phyloP scores from a whole-genome alignment of 2,113 vertebrate species.

The Psilopsiagon aurifrons region DNA sequence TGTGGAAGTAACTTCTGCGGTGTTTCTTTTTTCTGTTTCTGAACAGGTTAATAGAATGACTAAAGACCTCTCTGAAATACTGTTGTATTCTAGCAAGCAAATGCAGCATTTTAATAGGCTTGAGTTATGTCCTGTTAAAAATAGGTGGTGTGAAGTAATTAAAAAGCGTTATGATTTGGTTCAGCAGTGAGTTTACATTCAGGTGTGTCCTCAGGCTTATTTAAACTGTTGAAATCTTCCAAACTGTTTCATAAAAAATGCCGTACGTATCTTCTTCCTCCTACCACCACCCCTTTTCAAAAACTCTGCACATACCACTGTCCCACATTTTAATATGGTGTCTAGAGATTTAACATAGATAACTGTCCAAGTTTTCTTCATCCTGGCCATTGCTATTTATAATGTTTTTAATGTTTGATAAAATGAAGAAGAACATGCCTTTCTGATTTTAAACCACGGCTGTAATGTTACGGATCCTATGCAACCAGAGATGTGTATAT shows the following conservation, averaged over 20 bases:
- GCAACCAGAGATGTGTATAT: neutral
- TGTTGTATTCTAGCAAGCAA: slow-evolving; percentile 3
- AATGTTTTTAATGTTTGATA: slow-evolving; percentile 24
- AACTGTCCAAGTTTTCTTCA: slow-evolving; percentile 22
- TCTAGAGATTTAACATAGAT: neutral
- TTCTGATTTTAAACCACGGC: neutral
- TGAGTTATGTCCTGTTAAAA: slow-evolving; percentile 53
- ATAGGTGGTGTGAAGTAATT: slow-evolving; percentile 18
- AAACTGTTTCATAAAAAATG: slow-evolving; percentile 6
- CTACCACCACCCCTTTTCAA: neutral
- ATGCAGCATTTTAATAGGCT: slow-evolving; percentile 39
- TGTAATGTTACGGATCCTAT: neutral
- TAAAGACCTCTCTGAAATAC: slow-evolving; percentile 1
- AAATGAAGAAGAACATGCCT: neutral
- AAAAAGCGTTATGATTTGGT: slow-evolving; percentile 23
- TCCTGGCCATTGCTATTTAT: slow-evolving; percentile 10
- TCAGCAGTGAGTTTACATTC: slow-evolving; percentile 26
- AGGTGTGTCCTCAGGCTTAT: slow-evolving; percentile 23
- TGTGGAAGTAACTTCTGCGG: neutral
- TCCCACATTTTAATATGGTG: neutral
- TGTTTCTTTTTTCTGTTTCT: neutral
- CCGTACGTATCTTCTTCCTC: neutral
- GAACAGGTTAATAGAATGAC: neutral
- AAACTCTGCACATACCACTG: neutral
- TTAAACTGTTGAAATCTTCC: slow-evolving; percentile 25